Evolutionary conservation across 1,140 invertebrate species (phyloP), one percentile per base, ranked within the genome.

Genomic region (Mamestra configurata): DNA sequence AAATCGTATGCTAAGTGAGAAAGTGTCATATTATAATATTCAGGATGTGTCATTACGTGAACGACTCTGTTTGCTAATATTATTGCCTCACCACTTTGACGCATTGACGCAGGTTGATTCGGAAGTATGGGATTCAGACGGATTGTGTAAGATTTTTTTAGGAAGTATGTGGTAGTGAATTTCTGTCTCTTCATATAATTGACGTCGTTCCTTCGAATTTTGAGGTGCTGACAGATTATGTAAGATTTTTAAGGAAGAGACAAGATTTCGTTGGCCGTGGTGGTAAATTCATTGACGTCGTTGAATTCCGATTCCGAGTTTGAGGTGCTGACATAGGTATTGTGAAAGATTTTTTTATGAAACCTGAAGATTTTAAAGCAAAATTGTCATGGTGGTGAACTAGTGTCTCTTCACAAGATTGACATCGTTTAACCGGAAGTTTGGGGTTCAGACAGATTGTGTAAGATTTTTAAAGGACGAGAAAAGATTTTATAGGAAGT

Each of bases 31-130:
- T 22, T 51, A 61, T 61, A 61, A 24, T 46, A n/a, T 71, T 10
- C 51, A 73, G 51, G 51, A 73, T 73, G 71, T 73, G 37, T 66
- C n/a, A 37, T 66, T 68, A 68, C 37, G 64, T 46, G 64, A 68
- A 46, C 40, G 7, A 15, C 3, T 13, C 18, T 0, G 10, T 20
- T 68, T 43, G 64, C 20, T 68, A 46, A 46, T 24, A 1, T 43
- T 43, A 68, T 68, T 43, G 37, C 64, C 40, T 46, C 20, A 68
- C 37, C 3, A n/a, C n/a, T n/a, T n/a, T n/a, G n/a, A n/a, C n/a
- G n/a, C n/a, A 13, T 1, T 57, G 53, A 49, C 10, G 37, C 64
- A n/a, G 13, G 13, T 49, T 49, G n/a, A 11, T 40, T 43, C 35
- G 40, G 64, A 68, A 66, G 6, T 18, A 46, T 43, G 18, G 3